Evolutionary conservation across 2,113 vertebrate genomes (phyloP), one percentile per base, ranked within the genome.

Genomic region (Xiphophorus maculatus): DNA sequence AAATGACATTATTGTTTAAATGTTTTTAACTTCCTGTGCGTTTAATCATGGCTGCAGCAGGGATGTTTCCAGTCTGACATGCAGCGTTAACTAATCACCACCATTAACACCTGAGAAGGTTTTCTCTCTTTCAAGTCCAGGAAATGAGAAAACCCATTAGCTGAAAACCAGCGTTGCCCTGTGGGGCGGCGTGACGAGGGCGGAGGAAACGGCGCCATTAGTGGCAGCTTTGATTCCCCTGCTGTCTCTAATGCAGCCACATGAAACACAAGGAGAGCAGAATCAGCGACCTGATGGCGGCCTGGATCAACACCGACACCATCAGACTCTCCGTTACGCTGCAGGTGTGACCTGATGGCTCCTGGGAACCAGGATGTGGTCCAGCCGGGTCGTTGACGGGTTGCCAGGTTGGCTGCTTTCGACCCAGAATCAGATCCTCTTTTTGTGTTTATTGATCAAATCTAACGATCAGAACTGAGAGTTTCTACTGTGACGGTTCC

Each of bases 151-250:
- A 87, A 88, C 86, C 89, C 91, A 92, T 92, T 93, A 92, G 87
- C 81, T 73, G 33, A 66, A 76, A 62, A 33, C 33, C 29, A 76
- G 61, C 66, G 40, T 35, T 89, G 80, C 89, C 90, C 60, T 87
- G 11, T 40, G 79, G 89, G 89, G 90, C 77, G 70, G 60, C 69
- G 85, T 80, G 85, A n/a, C n/a, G n/a, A n/a, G n/a, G n/a, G n/a
- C n/a, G n/a, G n/a, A 87, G 91, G 88, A 92, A 91, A 92, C 90
- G 88, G 83, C 78, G 67, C 79, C 80, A 84, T 90, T 92, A 93
- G 91, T 87, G 86, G 89, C 80, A 58, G 89, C 90, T 92, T 91
- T 93, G 91, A 93, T 91, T 91, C 91, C 90, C 84, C 84, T 93
- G 83, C 87, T 90, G 89, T 92, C 88, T 88, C 89, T 90, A 92